Base-by-base conservation (phyloP, 1,140 invertebrate genomes). In the Anagrus nilaparvatae region DNA sequence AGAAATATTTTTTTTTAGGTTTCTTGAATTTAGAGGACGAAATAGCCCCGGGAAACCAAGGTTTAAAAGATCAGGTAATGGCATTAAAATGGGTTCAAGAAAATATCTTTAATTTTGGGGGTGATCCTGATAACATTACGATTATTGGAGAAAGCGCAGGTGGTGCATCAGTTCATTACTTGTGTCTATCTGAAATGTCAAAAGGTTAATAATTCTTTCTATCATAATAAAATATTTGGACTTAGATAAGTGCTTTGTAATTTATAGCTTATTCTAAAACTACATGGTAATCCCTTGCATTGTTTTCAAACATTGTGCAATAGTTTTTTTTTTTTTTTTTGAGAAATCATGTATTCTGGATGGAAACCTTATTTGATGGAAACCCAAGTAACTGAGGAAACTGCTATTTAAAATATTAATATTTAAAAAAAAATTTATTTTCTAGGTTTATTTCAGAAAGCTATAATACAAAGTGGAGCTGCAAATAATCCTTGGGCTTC, bases 391-490 rank as follows among this genome's bases (percentile, higher is more conserved):
- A n/a, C n/a, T n/a, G n/a, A n/a, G n/a, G n/a, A n/a, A n/a, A n/a
- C n/a, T n/a, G n/a, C n/a, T n/a, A n/a, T n/a, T n/a, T n/a, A n/a
- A n/a, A n/a, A n/a, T n/a, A n/a, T n/a, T n/a, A n/a, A n/a, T n/a
- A n/a, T n/a, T n/a, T n/a, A n/a, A n/a, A n/a, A n/a, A n/a, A n/a
- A n/a, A n/a, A n/a, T n/a, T n/a, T n/a, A n/a, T n/a, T n/a, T n/a
- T n/a, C n/a, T 55, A 60, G 73, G 71, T 12, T 49, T 78, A 12
- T 69, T 77, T 41, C 70, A 77, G 46, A 75, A 72, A 52, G 74
- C 69, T 2, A 78, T 79, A 16, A 44, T 66, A 1, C 75, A 77
- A 58, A 77, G 75, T 44, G 77, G 76, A 12, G 64, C 63, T 12
- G 66, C 67, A 0, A 49, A 53, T 6, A 58, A 54, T 40, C 60